Base-by-base conservation (phyloP, 1,140 invertebrate species). In the Drosophila repleta region DNA sequence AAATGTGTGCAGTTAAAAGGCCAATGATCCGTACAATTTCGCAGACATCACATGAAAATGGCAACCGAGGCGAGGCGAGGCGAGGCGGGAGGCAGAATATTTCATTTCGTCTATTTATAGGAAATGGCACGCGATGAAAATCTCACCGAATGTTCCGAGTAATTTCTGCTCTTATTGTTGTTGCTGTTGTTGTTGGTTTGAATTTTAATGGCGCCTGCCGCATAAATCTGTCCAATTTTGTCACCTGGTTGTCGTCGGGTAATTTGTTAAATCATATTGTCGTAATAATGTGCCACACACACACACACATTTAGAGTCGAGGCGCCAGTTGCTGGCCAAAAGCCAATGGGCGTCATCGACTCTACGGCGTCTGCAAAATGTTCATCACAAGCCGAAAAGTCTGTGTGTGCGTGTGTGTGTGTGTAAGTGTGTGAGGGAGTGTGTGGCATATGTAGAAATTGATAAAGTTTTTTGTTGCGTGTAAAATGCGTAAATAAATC, bases 141-240 rank as follows among this genome's bases (percentile, higher is more conserved):
- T 41, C 29, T 29, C 17, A 15, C n/a, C n/a, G 11, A 24, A 10
- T 7, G 5, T 37, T 41, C n/a, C 6, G 18, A 39, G 35, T 24
- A 57, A 48, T 39, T n/a, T 41, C 39, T 41, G n/a, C 4, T 51
- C 11, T 15, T 48, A 17, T 62, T 62, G 43, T 37, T 35, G 18
- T 43, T 17, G 41, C 18, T 52, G 15, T 17, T 39, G 68, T 20
- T 4, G 10, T 45, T 18, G 39, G 4, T 1, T 43, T 61, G 56
- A 72, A 62, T 73, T 75, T 70, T 58, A 60, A 55, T 61, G 62
- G 49, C 41, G 15, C 43, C 37, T 8, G 18, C 26, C 26, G 29
- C 65, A 79, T 82, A 71, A 80, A 82, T 82, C 74, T 78, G 74
- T 67, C 52, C 26, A 56, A 49, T 39, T 67, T 68, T 83, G 80